These are phyloP conservation scores for Vulpes lagopus DNA, from an alignment of 2,113 vertebrate species.

Conservation along the genomic window DNA sequence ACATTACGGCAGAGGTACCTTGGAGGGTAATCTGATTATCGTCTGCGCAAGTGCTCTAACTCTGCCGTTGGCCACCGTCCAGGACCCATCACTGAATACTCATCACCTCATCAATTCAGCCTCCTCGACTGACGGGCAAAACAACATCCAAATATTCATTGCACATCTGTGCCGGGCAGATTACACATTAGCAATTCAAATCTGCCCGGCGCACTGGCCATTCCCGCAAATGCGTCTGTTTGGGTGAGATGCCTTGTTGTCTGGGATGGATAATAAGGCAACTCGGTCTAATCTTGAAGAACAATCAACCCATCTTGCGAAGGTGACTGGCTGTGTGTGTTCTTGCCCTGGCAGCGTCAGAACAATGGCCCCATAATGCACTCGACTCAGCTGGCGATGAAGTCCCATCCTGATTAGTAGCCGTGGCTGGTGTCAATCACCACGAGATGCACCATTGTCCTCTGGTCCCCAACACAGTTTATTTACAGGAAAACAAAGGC, in stretches of 20 bases:
- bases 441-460: constrained; percentile 88
- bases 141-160: constrained; percentile 91
- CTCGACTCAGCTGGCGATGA: constrained; percentile 94
- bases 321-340: constrained; percentile 91
- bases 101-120: constrained; percentile 94
- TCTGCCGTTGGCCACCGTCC: constrained; percentile 93
- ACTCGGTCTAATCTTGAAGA: constrained; percentile 91
- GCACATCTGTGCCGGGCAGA: constrained; percentile 92
- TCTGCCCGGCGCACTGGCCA: constrained; percentile 85
- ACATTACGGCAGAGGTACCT: constrained; percentile 83
- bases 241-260: constrained; percentile 89
- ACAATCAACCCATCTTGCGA: constrained; percentile 91
- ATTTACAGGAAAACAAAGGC: constrained; percentile 94
- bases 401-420: constrained; percentile 95
- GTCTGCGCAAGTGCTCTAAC: constrained; percentile 88
- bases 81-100: constrained; percentile 92
- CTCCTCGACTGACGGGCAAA: constrained; percentile 90
- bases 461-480: constrained; percentile 90
- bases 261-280: constrained; percentile 89
- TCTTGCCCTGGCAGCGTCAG: constrained; percentile 87
- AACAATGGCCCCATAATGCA: constrained; percentile 90
- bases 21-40: constrained; percentile 87
- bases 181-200: constrained; percentile 93
- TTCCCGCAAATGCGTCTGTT: constrained; percentile 87
- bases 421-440: constrained; percentile 96